Base-by-base conservation (phyloP, 2,113 vertebrate genomes). In the Eleginops maclovinus region DNA sequence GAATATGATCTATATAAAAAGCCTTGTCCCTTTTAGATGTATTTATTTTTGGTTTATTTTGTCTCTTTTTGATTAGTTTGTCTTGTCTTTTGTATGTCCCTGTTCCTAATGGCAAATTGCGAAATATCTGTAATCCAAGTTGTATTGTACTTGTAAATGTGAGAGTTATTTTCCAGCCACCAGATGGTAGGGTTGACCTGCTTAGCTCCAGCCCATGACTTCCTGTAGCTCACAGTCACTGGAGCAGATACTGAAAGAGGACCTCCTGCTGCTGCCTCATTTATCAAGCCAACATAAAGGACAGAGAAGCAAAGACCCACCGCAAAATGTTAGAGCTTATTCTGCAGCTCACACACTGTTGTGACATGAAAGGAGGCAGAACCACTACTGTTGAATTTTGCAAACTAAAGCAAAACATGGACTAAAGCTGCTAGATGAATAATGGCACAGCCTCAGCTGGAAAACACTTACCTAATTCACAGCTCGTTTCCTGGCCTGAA, bases 111-210 rank as follows among this genome's bases (percentile, higher is more conserved):
- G 31, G 6, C 8, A 36, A 1, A 36, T 36, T 36, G 31, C 8
- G 31, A 36, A 36, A 36, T 36, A 36, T 8, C 31, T 36, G 31
- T 7, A 36, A 6, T 4, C 31, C 6, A 36, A 36, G 31, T 36
- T 36, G 31, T 31, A 31, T 31, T 31, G 28, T 5, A 31, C 28
- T 31, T 31, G 28, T 36, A 36, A 8, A 36, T 36, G 31, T 36
- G 7, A 31, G 7, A 8, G 31, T 4, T 36, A 36, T 43, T 81
- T 44, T 79, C 3, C 43, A 22, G 7, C 85, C 88, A 87, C 50
- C 50, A 88, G 92, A 65, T 75, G 90, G 79, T 6, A 56, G 69
- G 69, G 59, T 77, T 41, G 47, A 4, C 21, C 61, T 36, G 46
- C 65, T 49, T 0, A 1, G 6, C 17, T 14, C 15, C 36, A 13